phyloP scores from a whole-genome alignment of 2,113 vertebrate species.

The Indicator indicator region DNA sequence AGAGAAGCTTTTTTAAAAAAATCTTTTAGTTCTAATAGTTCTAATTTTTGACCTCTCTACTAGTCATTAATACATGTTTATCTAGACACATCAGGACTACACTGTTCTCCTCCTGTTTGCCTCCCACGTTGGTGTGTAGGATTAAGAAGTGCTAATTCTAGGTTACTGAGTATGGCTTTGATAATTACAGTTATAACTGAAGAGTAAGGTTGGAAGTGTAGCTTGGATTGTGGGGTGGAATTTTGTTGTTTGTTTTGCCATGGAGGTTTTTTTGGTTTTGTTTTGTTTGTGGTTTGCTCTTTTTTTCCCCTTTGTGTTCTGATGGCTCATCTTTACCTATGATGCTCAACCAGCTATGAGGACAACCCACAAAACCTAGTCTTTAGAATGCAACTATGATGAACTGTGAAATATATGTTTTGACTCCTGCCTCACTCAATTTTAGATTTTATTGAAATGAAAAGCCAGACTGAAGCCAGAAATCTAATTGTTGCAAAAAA shows the following conservation, averaged over 20 bases:
- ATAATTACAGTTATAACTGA: not conserved
- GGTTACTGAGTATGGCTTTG: not conserved
- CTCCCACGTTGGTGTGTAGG: not conserved
- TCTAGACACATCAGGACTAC: not conserved
- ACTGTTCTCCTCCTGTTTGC: not conserved
- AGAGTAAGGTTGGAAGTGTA: not conserved
- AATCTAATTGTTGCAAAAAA: not conserved
- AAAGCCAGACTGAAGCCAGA: not conserved
- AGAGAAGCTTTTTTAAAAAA: not conserved
- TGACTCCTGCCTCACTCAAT: not conserved
- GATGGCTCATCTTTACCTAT: not conserved
- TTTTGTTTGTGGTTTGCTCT: not conserved
- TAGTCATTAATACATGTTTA: not conserved
- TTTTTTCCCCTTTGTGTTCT: not conserved
- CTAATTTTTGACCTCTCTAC: slow-evolving; percentile 17
- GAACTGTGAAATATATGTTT: not conserved
- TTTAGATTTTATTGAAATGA: not conserved
- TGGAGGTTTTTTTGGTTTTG: not conserved
- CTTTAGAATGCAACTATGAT: not conserved
- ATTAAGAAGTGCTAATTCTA: not conserved
- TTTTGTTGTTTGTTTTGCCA: not conserved
- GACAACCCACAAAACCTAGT: not conserved
- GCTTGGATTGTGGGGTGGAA: not conserved
- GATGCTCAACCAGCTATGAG: not conserved
- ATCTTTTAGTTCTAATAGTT: not conserved